These are phyloP conservation scores for Axis porcinus DNA, from an alignment of 2,113 vertebrate species.

Conservation along the genomic window DNA sequence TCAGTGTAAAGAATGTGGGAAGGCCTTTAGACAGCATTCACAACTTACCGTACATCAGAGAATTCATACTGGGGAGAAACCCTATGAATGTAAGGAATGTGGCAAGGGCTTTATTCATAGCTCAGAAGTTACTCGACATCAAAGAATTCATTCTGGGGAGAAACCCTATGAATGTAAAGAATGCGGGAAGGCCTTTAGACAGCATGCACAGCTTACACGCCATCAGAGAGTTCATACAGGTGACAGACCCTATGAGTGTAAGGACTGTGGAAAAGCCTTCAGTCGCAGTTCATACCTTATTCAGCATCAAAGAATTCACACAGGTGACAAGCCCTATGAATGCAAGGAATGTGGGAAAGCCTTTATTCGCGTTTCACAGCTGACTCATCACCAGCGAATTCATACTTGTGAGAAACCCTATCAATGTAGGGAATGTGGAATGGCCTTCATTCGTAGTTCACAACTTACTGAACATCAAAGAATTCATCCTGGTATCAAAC, in stretches of 20 bases:
- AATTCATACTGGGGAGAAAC: constrained; percentile 76
- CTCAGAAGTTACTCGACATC: constrained; percentile 70
- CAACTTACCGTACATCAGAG: constrained; percentile 70
- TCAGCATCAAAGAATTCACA: constrained; percentile 72
- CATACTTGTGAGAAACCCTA: constrained; percentile 73
- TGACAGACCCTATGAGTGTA: constrained; percentile 62
- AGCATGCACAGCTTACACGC: constrained; percentile 52
- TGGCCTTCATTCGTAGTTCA: constrained; percentile 68
- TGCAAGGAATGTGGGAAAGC: constrained; percentile 72
- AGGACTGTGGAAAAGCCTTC: constrained; percentile 72
- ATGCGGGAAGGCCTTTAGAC: constrained; percentile 66
- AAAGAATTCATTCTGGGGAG: constrained; percentile 70
- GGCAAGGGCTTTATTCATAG: constrained; percentile 73
- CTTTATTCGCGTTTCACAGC: constrained; percentile 64
- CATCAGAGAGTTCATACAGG: constrained; percentile 70
- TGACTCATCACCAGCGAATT: constrained; percentile 65
- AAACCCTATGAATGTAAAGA: constrained; percentile 69
- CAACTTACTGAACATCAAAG: constrained; percentile 74
- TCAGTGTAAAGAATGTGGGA: constrained; percentile 72
- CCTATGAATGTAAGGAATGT: constrained; percentile 73
- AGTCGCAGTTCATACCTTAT: constrained; percentile 67
- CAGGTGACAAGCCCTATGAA: constrained; percentile 69
- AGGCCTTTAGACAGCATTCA: constrained; percentile 63
- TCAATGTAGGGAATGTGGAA: constrained; percentile 64
- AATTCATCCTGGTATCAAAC: constrained; percentile 74